A percentile compares a stretch with the other conserved stretches of the same genome.
Conservation (phyloP, 23 tunicate genomes). For the Trididemnum clinides region DNA sequence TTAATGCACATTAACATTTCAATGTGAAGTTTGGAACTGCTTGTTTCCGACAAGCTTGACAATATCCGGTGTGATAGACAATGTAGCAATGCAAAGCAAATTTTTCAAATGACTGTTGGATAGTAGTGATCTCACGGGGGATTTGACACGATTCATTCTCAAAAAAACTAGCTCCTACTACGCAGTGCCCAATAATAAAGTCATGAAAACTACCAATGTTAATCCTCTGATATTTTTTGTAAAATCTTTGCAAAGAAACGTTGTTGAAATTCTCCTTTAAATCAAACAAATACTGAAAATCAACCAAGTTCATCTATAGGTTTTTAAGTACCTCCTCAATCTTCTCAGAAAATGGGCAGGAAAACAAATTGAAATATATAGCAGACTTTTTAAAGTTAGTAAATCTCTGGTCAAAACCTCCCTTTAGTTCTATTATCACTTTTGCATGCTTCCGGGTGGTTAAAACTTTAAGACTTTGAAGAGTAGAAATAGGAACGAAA, state of each 20-base stretch:
- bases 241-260: conserved; percentile 45
- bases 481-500: conserved; percentile 43
- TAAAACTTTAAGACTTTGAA: conserved; percentile 40
- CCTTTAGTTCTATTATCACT: conserved; percentile 53
- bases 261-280: conserved; percentile 49
- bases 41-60: conserved; percentile 22
- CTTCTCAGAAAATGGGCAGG: conserved; percentile 61
- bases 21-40: neutral
- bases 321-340: conserved; percentile 56
- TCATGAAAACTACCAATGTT: conserved; percentile 41
- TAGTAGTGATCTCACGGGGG: no score
- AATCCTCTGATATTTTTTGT: conserved; percentile 46
- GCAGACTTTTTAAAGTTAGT: no score
- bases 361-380: conserved; percentile 58
- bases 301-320: no score
- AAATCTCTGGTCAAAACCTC: conserved; percentile 46
- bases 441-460: conserved; percentile 37
- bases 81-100: no score
- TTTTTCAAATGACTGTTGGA: no score
- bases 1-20: no score
- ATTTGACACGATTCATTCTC: conserved; percentile 49
- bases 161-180: conserved; percentile 58
- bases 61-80: no score
- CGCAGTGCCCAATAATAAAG: conserved; percentile 51
- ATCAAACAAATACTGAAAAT: no score